Evolutionary conservation across 2,888 invertebrate genomes (phyloP).

Genomic region (Cantharis nigra): DNA sequence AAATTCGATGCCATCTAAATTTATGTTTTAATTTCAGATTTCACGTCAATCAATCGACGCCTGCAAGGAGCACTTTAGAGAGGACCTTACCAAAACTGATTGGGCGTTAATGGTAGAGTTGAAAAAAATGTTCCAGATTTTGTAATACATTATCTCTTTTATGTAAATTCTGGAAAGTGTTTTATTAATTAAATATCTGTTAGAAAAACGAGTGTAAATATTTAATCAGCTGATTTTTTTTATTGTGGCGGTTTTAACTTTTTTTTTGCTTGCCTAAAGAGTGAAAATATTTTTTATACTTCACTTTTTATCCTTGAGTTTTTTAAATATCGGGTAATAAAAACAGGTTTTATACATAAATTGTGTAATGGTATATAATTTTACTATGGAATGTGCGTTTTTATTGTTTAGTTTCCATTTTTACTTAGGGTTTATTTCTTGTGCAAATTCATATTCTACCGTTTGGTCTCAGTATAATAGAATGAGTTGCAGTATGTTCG

Average conservation of each 20-base stretch:
- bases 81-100: constrained; percentile 94
- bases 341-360: not conserved
- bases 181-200: not conserved
- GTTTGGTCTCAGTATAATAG: not conserved
- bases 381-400: not conserved
- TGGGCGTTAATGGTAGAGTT: constrained; percentile 99
- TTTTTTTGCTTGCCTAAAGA: not conserved
- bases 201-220: not conserved
- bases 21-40: constrained; percentile 69
- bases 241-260: not conserved
- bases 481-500: not conserved
- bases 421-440: not conserved
- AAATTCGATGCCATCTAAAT: not conserved
- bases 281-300: not conserved
- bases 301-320: not conserved
- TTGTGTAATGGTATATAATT: not conserved
- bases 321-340: not conserved
- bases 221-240: not conserved
- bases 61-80: constrained; percentile 98
- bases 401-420: not conserved
- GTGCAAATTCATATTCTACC: constrained; percentile 8
- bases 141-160: constrained; percentile 61
- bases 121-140: constrained; percentile 95
- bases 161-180: not conserved
- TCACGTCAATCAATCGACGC: constrained; percentile 98